Percentiles rank a stretch among this genome's conserved stretches.
phyloP scores from a whole-genome alignment of 2,888 invertebrate genomes.

The Conomelus anceps region DNA sequence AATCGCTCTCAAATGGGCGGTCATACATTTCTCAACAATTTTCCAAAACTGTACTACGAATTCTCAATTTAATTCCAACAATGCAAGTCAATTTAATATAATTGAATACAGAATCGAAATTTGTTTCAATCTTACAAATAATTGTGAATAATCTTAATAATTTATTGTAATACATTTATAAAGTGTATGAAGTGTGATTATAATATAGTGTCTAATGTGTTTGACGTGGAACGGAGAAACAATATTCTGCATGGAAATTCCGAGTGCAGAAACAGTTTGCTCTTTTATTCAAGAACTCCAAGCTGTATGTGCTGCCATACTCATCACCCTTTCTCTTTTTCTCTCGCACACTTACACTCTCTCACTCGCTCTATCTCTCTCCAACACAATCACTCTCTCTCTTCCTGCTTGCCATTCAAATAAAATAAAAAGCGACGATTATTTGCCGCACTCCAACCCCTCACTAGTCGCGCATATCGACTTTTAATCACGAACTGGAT shows the following conservation, averaged over 20 bases:
- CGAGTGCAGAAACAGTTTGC: not conserved
- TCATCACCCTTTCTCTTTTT: no score
- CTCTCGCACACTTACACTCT: no score
- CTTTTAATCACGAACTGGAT: not conserved
- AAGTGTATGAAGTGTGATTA: no score
- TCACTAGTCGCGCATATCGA: not conserved
- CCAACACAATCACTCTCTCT: not conserved
- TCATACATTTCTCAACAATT: not conserved
- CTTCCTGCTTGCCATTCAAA: not conserved
- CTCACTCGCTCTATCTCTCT: no score
- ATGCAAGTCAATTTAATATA: no score
- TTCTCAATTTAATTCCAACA: no score
- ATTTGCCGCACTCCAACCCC: not conserved
- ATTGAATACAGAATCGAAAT: no score
- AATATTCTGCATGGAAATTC: not conserved
- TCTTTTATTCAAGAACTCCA: not conserved
- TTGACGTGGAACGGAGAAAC: not conserved
- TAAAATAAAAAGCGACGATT: not conserved
- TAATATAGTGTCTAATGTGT: not conserved
- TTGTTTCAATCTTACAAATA: no score
- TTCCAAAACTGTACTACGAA: no score
- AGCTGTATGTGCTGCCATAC: no score
- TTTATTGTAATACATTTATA: no score
- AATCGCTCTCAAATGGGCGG: not conserved
- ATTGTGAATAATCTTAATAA: no score